Base-by-base conservation (phyloP, 2,113 vertebrate species). In the Rhagologus leucostigma region DNA sequence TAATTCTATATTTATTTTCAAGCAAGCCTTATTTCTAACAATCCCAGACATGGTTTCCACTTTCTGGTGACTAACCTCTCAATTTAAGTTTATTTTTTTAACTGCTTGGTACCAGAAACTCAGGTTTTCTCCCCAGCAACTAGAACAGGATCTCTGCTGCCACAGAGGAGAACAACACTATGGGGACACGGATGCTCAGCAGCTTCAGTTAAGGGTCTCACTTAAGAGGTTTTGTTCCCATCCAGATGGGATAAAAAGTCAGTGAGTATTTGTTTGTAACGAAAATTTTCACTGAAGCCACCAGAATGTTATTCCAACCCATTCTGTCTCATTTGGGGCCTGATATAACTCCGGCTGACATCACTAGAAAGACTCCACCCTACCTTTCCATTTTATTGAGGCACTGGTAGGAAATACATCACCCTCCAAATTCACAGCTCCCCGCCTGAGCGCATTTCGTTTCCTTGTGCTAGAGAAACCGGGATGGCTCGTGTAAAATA, bases 1-100 rank as follows among this genome's bases (percentile, higher is more conserved):
- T 92, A 93, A 96, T 91, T 96, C 94, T 96, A 76, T 95, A 96
- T 96, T 97, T 97, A 95, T 96, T 96, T 97, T 89, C 89, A 84
- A 95, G 87, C 78, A 67, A 85, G 93, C n/a, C 75, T 91, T 82
- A 93, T 95, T 96, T 95, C 95, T 91, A 95, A 94, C 89, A 83
- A 80, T 90, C 73, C 94, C 92, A 95, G 94, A 80, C 94, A 90
- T 41, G 87, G 91, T 67, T 95, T 91, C 91, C 75, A 87, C 81
- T 95, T 95, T 94, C 89, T 96, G 70, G 94, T 95, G 89, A 87
- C 94, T 85, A 94, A 95, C 62, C n/a, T 89, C 73, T 88, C 63
- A 24, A 41, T 64, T 73, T 44, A 46, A 70, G 52, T 42, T 84
- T 76, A 10, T 70, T 89, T 68, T 93, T 84, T 87, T 70, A 96